Evolutionary conservation across 2,888 invertebrate genomes (phyloP).

Genomic region (Dicranocentrus wangi): DNA sequence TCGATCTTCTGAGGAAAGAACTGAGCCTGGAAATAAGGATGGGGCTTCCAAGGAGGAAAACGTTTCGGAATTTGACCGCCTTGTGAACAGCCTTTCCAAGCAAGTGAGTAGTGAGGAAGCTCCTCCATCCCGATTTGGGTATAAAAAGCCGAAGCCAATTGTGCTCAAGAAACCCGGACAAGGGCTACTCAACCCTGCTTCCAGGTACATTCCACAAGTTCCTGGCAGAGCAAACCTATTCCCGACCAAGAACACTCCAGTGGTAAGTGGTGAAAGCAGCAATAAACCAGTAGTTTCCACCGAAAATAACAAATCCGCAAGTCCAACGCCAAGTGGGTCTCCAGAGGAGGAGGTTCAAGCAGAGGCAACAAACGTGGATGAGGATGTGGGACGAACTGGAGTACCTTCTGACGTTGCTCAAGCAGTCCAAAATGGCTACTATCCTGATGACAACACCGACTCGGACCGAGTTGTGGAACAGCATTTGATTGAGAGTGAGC

Average conservation of each 20-base stretch:
- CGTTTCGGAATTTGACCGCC: slow-evolving; percentile 50
- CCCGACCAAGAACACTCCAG: neutral
- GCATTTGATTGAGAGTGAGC: slow-evolving; percentile 61
- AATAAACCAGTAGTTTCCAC: neutral
- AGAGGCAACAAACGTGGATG: slow-evolving; percentile 10
- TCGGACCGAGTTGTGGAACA: slow-evolving; percentile 64
- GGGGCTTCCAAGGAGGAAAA: slow-evolving; percentile 18
- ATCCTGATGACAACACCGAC: slow-evolving; percentile 62
- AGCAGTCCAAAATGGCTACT: slow-evolving; percentile 63
- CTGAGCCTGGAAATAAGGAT: neutral
- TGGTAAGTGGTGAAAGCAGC: neutral
- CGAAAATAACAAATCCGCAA: too few species aligned
- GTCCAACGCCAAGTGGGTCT: neutral
- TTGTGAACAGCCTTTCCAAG: slow-evolving; percentile 58
- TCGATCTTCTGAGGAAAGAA: slow-evolving; percentile 36
- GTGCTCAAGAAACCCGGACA: slow-evolving; percentile 48
- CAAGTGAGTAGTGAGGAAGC: slow-evolving; percentile 38
- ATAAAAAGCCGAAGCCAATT: slow-evolving; percentile 43
- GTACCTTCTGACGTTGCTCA: slow-evolving; percentile 27
- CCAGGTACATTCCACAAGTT: slow-evolving; percentile 39
- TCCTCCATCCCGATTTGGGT: slow-evolving; percentile 39
- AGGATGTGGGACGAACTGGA: slow-evolving; percentile 48
- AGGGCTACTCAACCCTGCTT: neutral
- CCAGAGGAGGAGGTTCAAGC: slow-evolving; percentile 3
- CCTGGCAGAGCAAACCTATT: slow-evolving; percentile 45